Evolutionary conservation across 2,888 invertebrate genomes (phyloP).

Genomic region (Drosophila antonietae): DNA sequence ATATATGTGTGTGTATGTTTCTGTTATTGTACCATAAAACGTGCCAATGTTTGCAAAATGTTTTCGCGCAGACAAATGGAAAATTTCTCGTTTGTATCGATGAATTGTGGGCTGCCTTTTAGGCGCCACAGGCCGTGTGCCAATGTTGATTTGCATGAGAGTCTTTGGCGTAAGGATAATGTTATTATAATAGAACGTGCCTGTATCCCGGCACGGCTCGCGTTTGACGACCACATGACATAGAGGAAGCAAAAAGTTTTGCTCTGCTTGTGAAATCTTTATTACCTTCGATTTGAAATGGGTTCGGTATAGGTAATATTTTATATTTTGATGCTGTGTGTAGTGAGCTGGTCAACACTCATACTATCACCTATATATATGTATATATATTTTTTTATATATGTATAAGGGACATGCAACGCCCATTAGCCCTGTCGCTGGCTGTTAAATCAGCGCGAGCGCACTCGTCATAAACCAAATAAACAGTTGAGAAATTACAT

Average conservation of each 20-base stretch:
- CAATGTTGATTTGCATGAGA: conserved; percentile 16
- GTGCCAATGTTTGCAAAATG: conserved; percentile 40
- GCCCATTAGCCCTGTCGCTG: conserved; percentile 40
- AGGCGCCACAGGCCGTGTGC: conserved; percentile 32
- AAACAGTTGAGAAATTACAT: conserved; percentile 75
- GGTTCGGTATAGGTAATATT: background rate
- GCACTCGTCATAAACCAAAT: conserved; percentile 73
- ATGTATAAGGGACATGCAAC: background rate
- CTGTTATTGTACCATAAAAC: conserved; percentile 21
- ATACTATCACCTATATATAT: conserved; percentile 21
- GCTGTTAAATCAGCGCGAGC: conserved; percentile 53
- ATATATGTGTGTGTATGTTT: background rate
- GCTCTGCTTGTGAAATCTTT: background rate
- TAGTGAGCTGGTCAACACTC: conserved; percentile 31
- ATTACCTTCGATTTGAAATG: conserved; percentile 17
- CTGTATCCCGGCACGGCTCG: conserved; percentile 17
- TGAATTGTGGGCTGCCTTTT: conserved; percentile 38
- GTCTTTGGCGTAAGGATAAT: conserved; percentile 20
- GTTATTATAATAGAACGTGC: conserved; percentile 35
- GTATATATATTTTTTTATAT: no score
- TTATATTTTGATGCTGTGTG: background rate
- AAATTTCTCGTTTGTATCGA: conserved; percentile 22
- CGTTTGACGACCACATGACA: background rate
- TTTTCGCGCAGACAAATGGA: conserved; percentile 15
- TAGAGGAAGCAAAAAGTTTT: background rate